Conservation (phyloP, 2,888 invertebrate species). For the Troides helena region DNA sequence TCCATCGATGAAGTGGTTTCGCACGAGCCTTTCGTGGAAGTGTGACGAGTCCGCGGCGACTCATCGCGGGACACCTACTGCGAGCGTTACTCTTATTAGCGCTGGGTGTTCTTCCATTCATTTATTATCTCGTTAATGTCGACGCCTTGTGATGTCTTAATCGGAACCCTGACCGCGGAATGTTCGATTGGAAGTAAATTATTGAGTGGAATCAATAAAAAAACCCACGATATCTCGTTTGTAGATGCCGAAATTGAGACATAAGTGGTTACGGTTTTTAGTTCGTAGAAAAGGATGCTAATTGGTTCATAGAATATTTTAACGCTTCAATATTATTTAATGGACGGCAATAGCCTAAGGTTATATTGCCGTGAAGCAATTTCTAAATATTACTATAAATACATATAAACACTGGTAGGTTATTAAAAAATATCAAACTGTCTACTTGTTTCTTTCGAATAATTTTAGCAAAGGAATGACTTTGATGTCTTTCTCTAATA, state of each 20-base stretch:
- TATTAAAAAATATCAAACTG: too few relatives aligned
- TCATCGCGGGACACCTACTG: slow-evolving; percentile 30
- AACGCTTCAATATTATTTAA: neutral
- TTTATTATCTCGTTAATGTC: slow-evolving; percentile 25
- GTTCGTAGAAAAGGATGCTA: slow-evolving; percentile 17
- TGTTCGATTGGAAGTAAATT: slow-evolving; percentile 7
- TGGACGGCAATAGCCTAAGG: too few relatives aligned
- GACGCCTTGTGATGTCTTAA: slow-evolving; percentile 25
- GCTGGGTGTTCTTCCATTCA: slow-evolving; percentile 24
- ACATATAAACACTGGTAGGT: too few relatives aligned
- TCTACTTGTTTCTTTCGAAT: too few relatives aligned
- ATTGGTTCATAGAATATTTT: slow-evolving; percentile 8
- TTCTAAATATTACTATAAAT: too few relatives aligned
- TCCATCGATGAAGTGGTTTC: neutral
- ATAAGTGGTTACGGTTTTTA: slow-evolving; percentile 12
- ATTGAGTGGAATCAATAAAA: neutral
- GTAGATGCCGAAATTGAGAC: slow-evolving; percentile 19
- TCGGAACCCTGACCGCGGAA: slow-evolving; percentile 22
- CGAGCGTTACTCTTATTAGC: slow-evolving; percentile 21
- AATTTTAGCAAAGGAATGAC: too few relatives aligned
- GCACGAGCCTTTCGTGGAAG: slow-evolving; percentile 22
- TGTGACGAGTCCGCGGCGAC: slow-evolving; percentile 13
- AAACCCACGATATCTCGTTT: neutral
- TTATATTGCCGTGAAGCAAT: too few relatives aligned
- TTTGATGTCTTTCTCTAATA: too few relatives aligned